A percentile compares a stretch with the other conserved stretches of the same genome.
Evolutionary conservation across 2,888 invertebrate species (phyloP).

Genomic region (Catocala sponsa): DNA sequence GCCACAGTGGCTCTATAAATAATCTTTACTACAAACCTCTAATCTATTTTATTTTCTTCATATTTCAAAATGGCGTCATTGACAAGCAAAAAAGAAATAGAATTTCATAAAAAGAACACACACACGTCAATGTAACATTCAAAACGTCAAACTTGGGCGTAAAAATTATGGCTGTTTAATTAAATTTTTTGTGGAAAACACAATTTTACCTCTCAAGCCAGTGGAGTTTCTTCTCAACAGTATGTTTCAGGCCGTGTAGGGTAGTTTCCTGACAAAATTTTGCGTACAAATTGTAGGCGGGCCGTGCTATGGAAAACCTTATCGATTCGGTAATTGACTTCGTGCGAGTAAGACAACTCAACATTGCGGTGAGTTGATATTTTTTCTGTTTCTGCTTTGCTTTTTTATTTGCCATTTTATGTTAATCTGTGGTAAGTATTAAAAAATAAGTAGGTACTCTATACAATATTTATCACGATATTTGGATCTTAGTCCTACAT

Average conservation of each 20-base stretch:
- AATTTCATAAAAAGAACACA: no score
- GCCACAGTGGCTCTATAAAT: no score
- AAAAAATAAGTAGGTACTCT: no score
- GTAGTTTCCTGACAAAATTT: slow-evolving; percentile 79
- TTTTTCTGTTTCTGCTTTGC: slow-evolving; percentile 38
- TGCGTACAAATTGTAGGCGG: slow-evolving; percentile 62
- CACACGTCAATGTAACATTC: no score
- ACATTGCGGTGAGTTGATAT: slow-evolving; percentile 66
- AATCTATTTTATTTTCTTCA: no score
- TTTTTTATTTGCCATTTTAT: slow-evolving; percentile 2
- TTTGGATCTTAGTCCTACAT: no score
- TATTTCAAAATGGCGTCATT: no score
- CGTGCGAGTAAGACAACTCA: slow-evolving; percentile 68
- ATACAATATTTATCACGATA: no score
- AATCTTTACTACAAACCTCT: no score
- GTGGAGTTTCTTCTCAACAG: slow-evolving; percentile 75
- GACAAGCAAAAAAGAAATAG: no score
- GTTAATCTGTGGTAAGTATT: no score
- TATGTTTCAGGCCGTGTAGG: slow-evolving; percentile 81
- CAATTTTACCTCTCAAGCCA: slow-evolving; percentile 74
- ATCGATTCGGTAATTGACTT: slow-evolving; percentile 65
- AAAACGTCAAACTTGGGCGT: no score
- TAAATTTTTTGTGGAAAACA: slow-evolving; percentile 16
- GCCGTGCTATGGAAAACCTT: slow-evolving; percentile 56
- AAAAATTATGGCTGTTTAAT: background rate